Conservation (phyloP, 2,888 invertebrate genomes). For the Heliconius ethilla region DNA sequence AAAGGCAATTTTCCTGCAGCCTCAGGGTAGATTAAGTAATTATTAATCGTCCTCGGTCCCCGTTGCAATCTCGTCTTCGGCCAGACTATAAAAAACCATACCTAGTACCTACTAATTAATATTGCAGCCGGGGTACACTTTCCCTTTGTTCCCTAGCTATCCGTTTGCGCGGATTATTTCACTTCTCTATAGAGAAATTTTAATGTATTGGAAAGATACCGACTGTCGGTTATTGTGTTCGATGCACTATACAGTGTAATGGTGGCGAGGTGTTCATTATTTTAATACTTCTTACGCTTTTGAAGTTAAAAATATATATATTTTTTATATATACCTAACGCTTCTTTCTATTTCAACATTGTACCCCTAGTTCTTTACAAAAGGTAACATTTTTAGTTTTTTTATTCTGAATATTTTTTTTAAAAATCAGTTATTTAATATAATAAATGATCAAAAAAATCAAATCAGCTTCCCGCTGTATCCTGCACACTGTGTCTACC, state of each 20-base stretch:
- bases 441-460: no score
- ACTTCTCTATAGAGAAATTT: slow-evolving; percentile 33
- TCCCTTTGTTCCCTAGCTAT: slow-evolving; percentile 56
- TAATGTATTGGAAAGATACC: slow-evolving; percentile 35
- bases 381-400: neutral
- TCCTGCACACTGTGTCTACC: no score
- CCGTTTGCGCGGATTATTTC: slow-evolving; percentile 40
- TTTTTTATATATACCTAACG: neutral
- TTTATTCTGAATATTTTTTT: neutral
- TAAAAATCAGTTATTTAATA: neutral
- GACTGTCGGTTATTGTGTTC: slow-evolving; percentile 30
- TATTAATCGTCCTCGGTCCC: slow-evolving; percentile 62
- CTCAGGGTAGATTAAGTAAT: slow-evolving; percentile 64
- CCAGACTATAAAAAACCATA: slow-evolving; percentile 62
- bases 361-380: neutral
- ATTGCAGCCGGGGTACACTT: slow-evolving; percentile 50
- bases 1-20: slow-evolving; percentile 58
- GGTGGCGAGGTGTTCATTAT: slow-evolving; percentile 24
- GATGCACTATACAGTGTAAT: slow-evolving; percentile 28
- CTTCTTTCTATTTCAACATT: neutral
- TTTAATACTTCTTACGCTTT: slow-evolving; percentile 14
- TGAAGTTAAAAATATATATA: neutral
- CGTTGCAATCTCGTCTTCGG: slow-evolving; percentile 52
- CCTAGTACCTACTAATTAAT: slow-evolving; percentile 58
- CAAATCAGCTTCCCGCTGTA: no score